Percentiles rank a stretch among this genome's conserved stretches.
Conservation (phyloP, 2,113 vertebrate species). For the Phylloscopus whistleri region DNA sequence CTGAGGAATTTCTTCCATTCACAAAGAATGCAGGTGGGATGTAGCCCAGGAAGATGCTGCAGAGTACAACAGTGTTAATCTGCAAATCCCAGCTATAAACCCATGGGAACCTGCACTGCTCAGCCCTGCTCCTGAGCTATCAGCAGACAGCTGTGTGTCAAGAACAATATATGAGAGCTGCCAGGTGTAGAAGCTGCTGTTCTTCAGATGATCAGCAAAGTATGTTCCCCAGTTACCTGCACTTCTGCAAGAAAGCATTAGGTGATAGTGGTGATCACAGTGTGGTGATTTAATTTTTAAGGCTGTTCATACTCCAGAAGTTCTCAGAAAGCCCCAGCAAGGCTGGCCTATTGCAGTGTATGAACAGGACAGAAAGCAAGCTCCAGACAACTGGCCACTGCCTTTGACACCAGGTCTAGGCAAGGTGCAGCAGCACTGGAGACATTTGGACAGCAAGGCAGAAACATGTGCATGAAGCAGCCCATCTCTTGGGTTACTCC, state of each 20-base stretch:
- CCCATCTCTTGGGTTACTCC: neutral
- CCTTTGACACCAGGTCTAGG: neutral
- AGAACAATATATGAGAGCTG: neutral
- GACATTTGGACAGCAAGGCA: neutral
- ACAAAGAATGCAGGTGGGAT: neutral
- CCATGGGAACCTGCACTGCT: neutral
- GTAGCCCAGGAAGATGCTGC: neutral
- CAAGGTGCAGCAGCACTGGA: neutral
- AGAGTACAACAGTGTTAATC: conserved; percentile 3
- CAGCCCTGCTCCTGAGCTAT: neutral
- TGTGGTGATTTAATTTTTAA: neutral
- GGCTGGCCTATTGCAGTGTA: neutral
- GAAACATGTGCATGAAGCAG: neutral
- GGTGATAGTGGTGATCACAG: too few relatives aligned
- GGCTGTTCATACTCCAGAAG: neutral
- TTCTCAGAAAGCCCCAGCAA: neutral
- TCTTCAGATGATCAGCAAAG: neutral
- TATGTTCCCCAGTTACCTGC: neutral
- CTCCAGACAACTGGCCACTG: neutral
- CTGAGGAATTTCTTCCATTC: neutral
- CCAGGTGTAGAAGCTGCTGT: neutral
- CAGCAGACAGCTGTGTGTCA: neutral
- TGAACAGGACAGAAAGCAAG: neutral
- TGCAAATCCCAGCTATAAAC: conserved; percentile 33
- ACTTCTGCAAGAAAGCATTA: neutral